Evolutionary conservation across 2,888 invertebrate species (phyloP), one percentile per base, ranked within the genome.

Genomic region (Tachina lurida): DNA sequence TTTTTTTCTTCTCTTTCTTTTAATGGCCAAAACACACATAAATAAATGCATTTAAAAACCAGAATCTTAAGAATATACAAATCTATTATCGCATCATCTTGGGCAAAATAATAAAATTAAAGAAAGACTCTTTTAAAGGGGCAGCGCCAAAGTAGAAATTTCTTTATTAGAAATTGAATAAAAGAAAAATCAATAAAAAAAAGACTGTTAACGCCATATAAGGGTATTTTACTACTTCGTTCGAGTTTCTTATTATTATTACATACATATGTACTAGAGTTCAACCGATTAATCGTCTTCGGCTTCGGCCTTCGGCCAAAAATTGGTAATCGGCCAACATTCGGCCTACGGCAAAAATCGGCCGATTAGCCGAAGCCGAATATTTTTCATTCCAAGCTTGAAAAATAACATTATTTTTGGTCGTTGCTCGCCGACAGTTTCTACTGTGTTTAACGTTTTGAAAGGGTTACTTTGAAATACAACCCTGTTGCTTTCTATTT

Each of bases 41-140:
- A 78, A 43, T 54, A 78, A 73, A 62, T 84, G 60, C 22, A 60
- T 73, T 73, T 13, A 15, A 73, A 63, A 78, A 82, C 73, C 74
- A 78, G 78, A 63, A 47, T 67, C 45, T 67, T n/a, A 65, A 67
- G 13, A 83, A 58, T 12, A 71, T 10, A 19, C 15, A 56, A 52
- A 62, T 47, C 60, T 62, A 71, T 71, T 45, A 71, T 79, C 52
- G 70, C 39, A 52, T 65, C 70, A 84, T 79, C 71, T 80, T 75
- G 58, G 19, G 3, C 58, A 58, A 12, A 3, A 17, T 45, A 60
- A 74, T 62, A 22, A 31, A 41, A 71, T 54, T 10, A 78, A 45
- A 47, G 19, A 68, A 60, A 45, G 13, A 56, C 10, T 45, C 60
- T 70, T 68, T 63, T 58, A 31, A 43, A 63, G 49, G 60, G 60